phyloP scores from a whole-genome alignment of 2,113 vertebrate genomes.

The Cyrtonyx montezumae region DNA sequence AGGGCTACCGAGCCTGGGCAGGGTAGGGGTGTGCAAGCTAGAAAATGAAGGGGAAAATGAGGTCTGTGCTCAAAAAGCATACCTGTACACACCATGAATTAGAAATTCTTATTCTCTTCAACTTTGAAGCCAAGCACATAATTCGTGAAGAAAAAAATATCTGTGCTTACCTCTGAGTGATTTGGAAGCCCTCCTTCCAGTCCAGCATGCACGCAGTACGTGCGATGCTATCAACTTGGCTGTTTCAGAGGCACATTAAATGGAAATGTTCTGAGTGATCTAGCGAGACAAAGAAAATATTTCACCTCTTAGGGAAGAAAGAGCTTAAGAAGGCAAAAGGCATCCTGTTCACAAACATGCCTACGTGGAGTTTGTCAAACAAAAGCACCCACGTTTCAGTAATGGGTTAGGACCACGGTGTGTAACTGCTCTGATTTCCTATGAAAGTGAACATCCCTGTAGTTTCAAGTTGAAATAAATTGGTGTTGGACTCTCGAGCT shows the following conservation, averaged over 20 bases:
- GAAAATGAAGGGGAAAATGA: neutral
- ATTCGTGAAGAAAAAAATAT: neutral
- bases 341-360: neutral
- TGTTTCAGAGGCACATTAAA: neutral
- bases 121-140: neutral
- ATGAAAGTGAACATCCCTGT: neutral
- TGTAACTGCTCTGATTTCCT: neutral
- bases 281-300: neutral
- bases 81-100: neutral
- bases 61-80: neutral
- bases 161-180: neutral
- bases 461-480: neutral
- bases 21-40: neutral
- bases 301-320: neutral
- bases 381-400: neutral
- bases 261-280: neutral
- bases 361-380: neutral
- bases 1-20: neutral
- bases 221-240: neutral
- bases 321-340: neutral
- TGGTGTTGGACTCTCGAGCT: neutral
- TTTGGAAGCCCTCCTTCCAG: neutral
- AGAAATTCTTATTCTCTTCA: neutral
- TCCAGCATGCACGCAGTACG: neutral
- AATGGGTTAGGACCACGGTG: accelerated